phyloP scores from a whole-genome alignment of 2,888 invertebrate species.

The Lymantria dispar region DNA sequence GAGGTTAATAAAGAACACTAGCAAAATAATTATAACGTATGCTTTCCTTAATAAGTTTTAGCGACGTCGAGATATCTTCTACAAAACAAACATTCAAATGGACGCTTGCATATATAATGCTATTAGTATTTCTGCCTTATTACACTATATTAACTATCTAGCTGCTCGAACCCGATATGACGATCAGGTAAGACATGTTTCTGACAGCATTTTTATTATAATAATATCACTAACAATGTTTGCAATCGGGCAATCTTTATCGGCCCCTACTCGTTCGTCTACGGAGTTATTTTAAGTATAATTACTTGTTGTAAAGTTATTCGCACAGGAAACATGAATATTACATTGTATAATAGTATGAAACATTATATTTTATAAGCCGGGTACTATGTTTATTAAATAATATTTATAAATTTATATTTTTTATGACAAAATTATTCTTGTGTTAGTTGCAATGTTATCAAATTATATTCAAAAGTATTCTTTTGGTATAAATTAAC shows the following conservation, averaged over 20 bases:
- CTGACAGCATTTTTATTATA: conserved; percentile 22
- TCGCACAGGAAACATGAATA: conserved; percentile 29
- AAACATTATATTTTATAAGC: conserved; percentile 17
- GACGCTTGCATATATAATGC: not conserved
- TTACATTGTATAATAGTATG: conserved; percentile 23
- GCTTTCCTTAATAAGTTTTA: too few species aligned
- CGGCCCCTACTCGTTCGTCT: conserved; percentile 4
- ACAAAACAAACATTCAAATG: not conserved
- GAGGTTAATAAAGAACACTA: too few species aligned
- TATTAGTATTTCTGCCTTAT: conserved; percentile 36
- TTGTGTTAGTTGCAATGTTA: not conserved
- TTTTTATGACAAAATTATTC: not conserved
- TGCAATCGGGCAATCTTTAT: conserved; percentile 30
- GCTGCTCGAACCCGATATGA: conserved; percentile 12
- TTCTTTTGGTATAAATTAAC: too few species aligned
- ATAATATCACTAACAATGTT: conserved; percentile 32
- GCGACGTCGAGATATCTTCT: too few species aligned
- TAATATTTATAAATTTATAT: conserved; percentile 6
- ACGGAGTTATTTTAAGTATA: conserved; percentile 35
- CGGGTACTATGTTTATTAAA: conserved; percentile 1
- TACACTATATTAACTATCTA: conserved; percentile 10
- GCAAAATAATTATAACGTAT: too few species aligned
- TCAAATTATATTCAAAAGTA: too few species aligned
- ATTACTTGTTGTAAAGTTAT: conserved; percentile 37
- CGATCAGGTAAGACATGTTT: conserved; percentile 19